Evolutionary conservation across 2,888 invertebrate species (phyloP).

Genomic region (Pristionchus japonicus): DNA sequence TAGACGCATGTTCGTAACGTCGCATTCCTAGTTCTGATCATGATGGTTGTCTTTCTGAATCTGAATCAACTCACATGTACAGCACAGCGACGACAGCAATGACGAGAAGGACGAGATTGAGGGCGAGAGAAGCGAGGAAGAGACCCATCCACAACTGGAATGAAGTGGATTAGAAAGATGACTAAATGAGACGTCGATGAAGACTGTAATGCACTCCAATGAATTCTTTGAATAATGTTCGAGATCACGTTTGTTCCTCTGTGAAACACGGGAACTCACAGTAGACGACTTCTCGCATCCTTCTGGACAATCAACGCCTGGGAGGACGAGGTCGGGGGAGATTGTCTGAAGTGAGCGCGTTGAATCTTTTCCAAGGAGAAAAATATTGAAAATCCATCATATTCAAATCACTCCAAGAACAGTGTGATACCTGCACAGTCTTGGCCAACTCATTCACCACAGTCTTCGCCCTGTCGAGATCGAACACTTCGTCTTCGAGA

Average conservation of each 20-base stretch:
- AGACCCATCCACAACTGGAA: conserved; percentile 37
- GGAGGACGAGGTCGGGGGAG: background rate
- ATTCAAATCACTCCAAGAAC: too few relatives aligned
- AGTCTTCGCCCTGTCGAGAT: background rate
- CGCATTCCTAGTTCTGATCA: too few relatives aligned
- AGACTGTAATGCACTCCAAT: too few relatives aligned
- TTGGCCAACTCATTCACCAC: background rate
- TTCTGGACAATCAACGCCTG: background rate
- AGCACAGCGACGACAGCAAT: background rate
- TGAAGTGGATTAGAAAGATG: background rate
- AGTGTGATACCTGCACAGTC: background rate
- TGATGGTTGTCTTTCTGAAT: too few relatives aligned
- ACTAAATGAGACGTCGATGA: too few relatives aligned
- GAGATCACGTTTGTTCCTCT: too few relatives aligned
- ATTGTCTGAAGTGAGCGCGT: background rate
- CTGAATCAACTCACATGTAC: background rate
- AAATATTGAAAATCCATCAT: too few relatives aligned
- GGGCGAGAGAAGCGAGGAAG: conserved; percentile 40
- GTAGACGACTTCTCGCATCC: conserved; percentile 32
- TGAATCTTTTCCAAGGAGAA: too few relatives aligned
- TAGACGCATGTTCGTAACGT: too few relatives aligned
- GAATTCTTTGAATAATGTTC: too few relatives aligned
- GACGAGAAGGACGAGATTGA: conserved; percentile 27
- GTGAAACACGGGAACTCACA: too few relatives aligned
- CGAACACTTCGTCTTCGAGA: background rate